Conservation (phyloP, 1,140 invertebrate genomes). For the Frieseomelitta varia region DNA sequence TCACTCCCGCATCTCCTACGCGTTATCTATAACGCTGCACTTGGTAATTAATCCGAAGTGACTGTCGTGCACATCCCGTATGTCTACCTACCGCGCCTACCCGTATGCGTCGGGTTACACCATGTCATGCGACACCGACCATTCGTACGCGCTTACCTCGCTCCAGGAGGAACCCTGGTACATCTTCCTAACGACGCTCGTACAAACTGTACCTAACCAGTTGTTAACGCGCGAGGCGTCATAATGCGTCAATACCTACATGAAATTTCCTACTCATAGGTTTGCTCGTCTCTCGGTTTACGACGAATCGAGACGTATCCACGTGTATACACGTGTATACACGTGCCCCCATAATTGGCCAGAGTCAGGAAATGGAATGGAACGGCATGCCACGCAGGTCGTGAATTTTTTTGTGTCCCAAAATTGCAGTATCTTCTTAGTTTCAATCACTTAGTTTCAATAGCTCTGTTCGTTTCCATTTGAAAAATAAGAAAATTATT, state of each 20-base stretch:
- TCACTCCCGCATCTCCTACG: constrained; percentile 52
- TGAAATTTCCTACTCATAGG: background rate
- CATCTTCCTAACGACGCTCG: background rate
- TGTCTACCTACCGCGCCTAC: constrained; percentile 38
- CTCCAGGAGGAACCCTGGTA: background rate
- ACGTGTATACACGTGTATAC: no score
- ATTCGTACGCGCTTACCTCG: constrained; percentile 25
- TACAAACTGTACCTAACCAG: background rate
- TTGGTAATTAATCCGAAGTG: constrained; percentile 69
- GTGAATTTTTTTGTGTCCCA: no score
- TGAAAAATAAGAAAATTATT: no score
- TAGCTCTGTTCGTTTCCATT: no score
- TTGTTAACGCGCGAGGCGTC: background rate
- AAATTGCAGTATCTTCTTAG: no score
- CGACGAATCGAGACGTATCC: no score
- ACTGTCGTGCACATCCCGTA: constrained; percentile 56
- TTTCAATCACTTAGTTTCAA: no score
- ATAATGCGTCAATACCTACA: background rate
- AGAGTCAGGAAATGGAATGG: no score
- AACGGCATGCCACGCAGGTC: no score
- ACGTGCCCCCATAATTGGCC: no score
- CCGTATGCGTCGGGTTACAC: constrained; percentile 42
- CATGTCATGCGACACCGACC: constrained; percentile 34
- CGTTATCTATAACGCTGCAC: constrained; percentile 68
- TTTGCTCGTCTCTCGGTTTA: no score